phyloP scores from a whole-genome alignment of 2,113 vertebrate genomes.

The Dipodomys spectabilis region DNA sequence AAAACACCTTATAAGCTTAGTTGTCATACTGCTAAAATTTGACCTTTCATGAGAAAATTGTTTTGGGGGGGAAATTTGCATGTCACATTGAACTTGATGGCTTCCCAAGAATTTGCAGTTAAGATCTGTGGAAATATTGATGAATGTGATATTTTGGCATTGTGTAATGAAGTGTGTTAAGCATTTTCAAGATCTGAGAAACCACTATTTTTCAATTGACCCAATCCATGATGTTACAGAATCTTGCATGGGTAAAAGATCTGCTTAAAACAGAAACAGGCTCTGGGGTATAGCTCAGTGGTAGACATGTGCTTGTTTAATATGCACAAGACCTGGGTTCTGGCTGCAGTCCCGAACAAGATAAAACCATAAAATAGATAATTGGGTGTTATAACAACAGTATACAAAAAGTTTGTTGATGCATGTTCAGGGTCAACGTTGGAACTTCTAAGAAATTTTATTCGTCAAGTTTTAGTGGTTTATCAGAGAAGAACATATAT shows the following conservation, averaged over 20 bases:
- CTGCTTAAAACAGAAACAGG: neutral
- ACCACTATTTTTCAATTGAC: slow-evolving; percentile 47
- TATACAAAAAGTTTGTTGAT: slow-evolving; percentile 36
- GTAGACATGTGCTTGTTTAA: neutral
- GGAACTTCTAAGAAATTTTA: slow-evolving; percentile 59
- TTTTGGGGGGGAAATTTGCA: slow-evolving; percentile 17
- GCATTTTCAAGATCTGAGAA: slow-evolving; percentile 55
- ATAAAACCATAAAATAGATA: neutral
- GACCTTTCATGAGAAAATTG: slow-evolving; percentile 67
- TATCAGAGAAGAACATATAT: slow-evolving; percentile 9
- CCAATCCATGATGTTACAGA: slow-evolving; percentile 33
- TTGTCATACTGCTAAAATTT: slow-evolving; percentile 49
- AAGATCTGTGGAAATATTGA: slow-evolving; percentile 48
- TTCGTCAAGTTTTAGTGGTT: neutral
- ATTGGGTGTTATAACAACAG: slow-evolving; percentile 29
- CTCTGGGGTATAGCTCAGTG: neutral
- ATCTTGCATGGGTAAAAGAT: slow-evolving; percentile 32
- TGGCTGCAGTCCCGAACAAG: neutral
- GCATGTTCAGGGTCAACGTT: neutral
- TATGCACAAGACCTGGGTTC: neutral
- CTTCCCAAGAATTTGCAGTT: slow-evolving; percentile 20
- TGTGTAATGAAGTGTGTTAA: slow-evolving; percentile 56
- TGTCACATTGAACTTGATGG: slow-evolving; percentile 25
- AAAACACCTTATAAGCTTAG: neutral
- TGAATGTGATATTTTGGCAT: slow-evolving; percentile 60